A percentile compares a stretch with the other conserved stretches of the same genome.
These are phyloP conservation scores for Strix uralensis DNA, from an alignment of 2,113 vertebrate species.

Conservation along the genomic window DNA sequence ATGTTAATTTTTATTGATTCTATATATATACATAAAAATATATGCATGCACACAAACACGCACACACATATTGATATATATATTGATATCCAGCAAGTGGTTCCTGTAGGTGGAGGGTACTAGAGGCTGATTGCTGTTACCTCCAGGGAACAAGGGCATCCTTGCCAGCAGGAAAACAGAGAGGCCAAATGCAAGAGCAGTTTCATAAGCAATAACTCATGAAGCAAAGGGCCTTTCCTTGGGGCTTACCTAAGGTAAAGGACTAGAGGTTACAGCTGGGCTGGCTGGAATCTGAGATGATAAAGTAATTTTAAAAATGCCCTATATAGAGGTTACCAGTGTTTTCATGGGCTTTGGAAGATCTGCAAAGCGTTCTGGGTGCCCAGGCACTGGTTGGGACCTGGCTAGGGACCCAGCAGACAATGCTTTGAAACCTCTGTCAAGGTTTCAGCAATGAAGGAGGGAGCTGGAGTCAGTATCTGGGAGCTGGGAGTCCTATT, in stretches of 20 bases:
- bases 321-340: background rate
- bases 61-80: background rate
- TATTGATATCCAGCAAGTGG: background rate
- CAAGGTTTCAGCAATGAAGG: background rate
- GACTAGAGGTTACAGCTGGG: background rate
- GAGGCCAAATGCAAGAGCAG: background rate
- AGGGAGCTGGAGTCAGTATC: background rate
- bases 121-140: background rate
- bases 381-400: background rate
- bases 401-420: background rate
- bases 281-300: background rate
- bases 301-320: background rate
- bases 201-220: background rate
- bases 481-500: background rate
- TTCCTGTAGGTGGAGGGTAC: background rate
- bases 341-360: background rate
- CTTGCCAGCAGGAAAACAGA: background rate
- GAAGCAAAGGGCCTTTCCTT: background rate
- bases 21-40: background rate
- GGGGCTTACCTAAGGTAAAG: background rate
- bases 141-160: background rate
- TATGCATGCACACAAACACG: background rate
- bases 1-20: constrained; percentile 49
- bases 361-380: background rate
- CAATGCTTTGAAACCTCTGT: background rate